Percentiles rank a stretch among this genome's conserved stretches.
Evolutionary conservation across 2,888 invertebrate species (phyloP).

Genomic region (Melinopterus prodromus): DNA sequence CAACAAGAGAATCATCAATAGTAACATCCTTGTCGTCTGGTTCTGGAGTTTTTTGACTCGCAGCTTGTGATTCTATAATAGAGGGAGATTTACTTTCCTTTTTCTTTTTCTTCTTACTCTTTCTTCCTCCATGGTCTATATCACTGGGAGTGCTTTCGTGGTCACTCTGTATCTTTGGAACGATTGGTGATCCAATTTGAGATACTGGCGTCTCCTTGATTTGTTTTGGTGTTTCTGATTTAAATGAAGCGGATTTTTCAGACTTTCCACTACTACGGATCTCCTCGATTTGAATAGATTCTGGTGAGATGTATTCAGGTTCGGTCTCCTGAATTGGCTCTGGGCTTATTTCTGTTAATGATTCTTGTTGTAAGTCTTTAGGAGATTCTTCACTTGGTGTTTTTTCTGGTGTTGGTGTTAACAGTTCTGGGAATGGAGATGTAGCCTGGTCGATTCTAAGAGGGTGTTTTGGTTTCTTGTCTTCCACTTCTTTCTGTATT

Average conservation of each 20-base stretch:
- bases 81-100: slow-evolving; percentile 59
- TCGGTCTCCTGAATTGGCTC: background rate
- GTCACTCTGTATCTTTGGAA: slow-evolving; percentile 53
- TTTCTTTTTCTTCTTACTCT: slow-evolving; percentile 73
- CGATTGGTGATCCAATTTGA: slow-evolving; percentile 49
- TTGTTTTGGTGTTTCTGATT: background rate
- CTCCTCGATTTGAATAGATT: background rate
- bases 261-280: background rate
- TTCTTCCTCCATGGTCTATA: slow-evolving; percentile 63
- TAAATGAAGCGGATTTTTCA: background rate
- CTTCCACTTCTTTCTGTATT: slow-evolving; percentile 27
- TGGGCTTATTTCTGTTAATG: background rate
- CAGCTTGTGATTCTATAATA: slow-evolving; percentile 38
- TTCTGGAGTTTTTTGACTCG: slow-evolving; percentile 46
- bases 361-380: background rate
- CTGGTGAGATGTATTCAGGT: background rate
- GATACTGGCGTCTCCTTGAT: slow-evolving; percentile 31
- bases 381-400: slow-evolving; percentile 1
- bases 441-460: slow-evolving; percentile 38
- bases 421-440: slow-evolving; percentile 31
- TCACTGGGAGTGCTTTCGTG: slow-evolving; percentile 58
- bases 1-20: slow-evolving; percentile 62
- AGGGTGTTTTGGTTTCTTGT: slow-evolving; percentile 34
- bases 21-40: slow-evolving; percentile 53
- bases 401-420: slow-evolving; percentile 8